Base-by-base conservation (phyloP, 2,113 vertebrate species). In the Eurypyga helias region DNA sequence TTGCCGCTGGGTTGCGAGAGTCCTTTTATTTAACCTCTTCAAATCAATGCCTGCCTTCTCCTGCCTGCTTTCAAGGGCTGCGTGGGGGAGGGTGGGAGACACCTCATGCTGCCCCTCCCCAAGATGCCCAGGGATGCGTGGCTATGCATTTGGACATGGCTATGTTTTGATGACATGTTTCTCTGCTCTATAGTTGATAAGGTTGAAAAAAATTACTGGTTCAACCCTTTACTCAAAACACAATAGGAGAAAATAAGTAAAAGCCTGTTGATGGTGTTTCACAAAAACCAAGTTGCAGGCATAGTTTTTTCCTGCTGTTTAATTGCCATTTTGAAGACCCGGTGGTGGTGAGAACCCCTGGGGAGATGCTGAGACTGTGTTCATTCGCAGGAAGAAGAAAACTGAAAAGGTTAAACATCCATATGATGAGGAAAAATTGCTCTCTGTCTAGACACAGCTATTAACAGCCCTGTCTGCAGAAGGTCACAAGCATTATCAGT, bases 81-180 rank as follows among this genome's bases (percentile, higher is more conserved):
- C 3, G 2, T 3, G 33, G 20, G 24, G 6, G 1, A 25, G 11
- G 13, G 5, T 5, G 29, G 41, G 17, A 55, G 13, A 6, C 14
- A 5, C 5, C 20, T 52, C 0, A 0, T 20, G 26, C 16, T 55
- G 17, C 8, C 24, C 55, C 34, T 58, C 36, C 7, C 33, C 2
- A 0, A 43, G 24, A 4, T 10, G 12, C 25, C 23, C 0, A 0
- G 33, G 8, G 13, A 26, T 8, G 38, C 8, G 41, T n/a, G n/a
- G n/a, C n/a, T n/a, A n/a, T n/a, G n/a, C n/a, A n/a, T 41, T 4
- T 19, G 25, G 7, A 6, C 29, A 55, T 2, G 7, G 16, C 4
- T 41, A 0, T 5, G 18, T 33, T 89, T 54, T 19, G 11, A 15
- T 3, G 57, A n/a, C 6, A 10, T 0, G 1, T 51, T 86, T 73